Evolutionary conservation across 2,113 vertebrate species (phyloP).

Genomic region (Corydoras sp.): DNA sequence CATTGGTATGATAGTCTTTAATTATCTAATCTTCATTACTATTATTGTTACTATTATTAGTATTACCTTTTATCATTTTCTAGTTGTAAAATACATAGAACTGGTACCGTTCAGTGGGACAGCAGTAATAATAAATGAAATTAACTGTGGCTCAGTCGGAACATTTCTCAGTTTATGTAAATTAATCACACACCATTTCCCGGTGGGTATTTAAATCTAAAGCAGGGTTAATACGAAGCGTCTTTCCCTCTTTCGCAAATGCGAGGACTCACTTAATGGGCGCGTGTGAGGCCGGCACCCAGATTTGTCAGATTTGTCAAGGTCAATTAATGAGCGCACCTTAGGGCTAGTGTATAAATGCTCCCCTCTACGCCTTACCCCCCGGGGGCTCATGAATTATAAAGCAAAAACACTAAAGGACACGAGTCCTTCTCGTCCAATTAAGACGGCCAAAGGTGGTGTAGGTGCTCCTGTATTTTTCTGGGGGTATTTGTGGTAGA

Average conservation of each 20-base stretch:
- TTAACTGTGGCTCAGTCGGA: too few species aligned
- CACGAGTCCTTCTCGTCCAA: slow-evolving; percentile 56
- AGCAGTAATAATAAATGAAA: too few species aligned
- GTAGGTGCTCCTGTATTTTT: not conserved
- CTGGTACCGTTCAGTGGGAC: too few species aligned
- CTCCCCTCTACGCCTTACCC: slow-evolving; percentile 16
- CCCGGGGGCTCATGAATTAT: slow-evolving; percentile 55
- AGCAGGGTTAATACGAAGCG: slow-evolving; percentile 26
- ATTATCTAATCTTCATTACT: too few species aligned
- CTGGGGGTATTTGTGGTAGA: not conserved
- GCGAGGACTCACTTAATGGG: slow-evolving; percentile 20
- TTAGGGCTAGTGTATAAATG: slow-evolving; percentile 47
- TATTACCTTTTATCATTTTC: too few species aligned
- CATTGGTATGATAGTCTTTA: too few species aligned
- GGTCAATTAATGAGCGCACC: slow-evolving; percentile 66
- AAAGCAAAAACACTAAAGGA: slow-evolving; percentile 56
- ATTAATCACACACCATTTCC: not conserved
- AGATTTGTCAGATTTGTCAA: slow-evolving; percentile 72
- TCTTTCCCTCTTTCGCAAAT: slow-evolving; percentile 21
- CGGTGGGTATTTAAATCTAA: slow-evolving; percentile 17
- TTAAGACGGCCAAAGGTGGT: slow-evolving; percentile 53
- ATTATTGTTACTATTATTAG: too few species aligned
- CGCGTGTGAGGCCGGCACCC: slow-evolving; percentile 47
- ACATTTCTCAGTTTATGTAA: too few species aligned
- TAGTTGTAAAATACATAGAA: too few species aligned